Evolutionary conservation across 2,113 vertebrate species (phyloP), one percentile per base, ranked within the genome.

Genomic region (Hemichromis elongatus): DNA sequence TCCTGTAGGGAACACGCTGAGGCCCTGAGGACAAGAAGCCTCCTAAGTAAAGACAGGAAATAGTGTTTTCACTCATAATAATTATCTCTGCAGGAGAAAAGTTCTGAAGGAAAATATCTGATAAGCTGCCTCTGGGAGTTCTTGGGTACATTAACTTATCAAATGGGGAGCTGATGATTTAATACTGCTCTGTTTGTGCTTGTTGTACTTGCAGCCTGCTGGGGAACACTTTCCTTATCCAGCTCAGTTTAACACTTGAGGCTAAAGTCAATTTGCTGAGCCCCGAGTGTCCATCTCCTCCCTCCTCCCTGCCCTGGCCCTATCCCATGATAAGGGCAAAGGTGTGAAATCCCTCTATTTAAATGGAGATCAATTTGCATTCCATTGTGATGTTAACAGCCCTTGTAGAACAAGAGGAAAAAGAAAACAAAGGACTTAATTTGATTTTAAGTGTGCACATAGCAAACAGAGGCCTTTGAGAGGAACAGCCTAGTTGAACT

Each of bases 301-400:
- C 70, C 52, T 12, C 63, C 35, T 68, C 37, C n/a, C 1, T 7
- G 0, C 81, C 66, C 55, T 33, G 6, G 19, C 26, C 77, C 78
- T 6, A 9, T n/a, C 47, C 28, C 9, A 1, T 55, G 86, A 88
- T 90, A 84, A 94, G 81, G 45, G 47, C 4, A 19, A 63, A 88
- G 86, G 90, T 92, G 93, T 91, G 33, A 94, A 93, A 86, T 28
- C 70, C 42, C 55, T 90, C 79, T 28, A 86, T 90, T 89, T 86
- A 89, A 92, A 90, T 92, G 77, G 8, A 12, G 80, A 9, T 8
- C 56, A 11, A 88, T 95, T 94, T 93, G 85, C 91, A 89, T 91
- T 77, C 79, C 81, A 92, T 94, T 95, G 92, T 94, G 86, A 85
- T 90, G 92, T 59, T 93, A 94, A 95, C 90, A 45, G 77, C 5